Evolutionary conservation across 1,140 invertebrate species (phyloP), one percentile per base, ranked within the genome.

Genomic region (Orius laevigatus): DNA sequence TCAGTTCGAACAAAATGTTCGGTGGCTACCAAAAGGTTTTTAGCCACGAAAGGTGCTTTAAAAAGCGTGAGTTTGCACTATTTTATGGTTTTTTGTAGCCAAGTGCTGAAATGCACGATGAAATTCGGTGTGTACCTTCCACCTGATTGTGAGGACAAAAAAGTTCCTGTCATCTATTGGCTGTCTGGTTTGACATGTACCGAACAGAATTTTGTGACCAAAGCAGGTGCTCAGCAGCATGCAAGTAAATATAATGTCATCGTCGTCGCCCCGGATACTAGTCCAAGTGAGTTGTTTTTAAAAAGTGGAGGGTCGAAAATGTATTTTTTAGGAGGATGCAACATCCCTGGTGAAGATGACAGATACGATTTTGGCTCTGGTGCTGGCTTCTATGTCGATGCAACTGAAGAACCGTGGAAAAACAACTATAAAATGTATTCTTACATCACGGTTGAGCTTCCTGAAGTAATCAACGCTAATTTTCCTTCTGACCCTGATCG

Each of bases 351-450:
- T 2, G 87, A 97, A 66, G 78, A 85, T 58, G 89, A 91, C 41
- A 70, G 71, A 16, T 96, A 81, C 73, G 92, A 97, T 67, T 93
- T 98, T 70, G 95, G 95, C 19, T 80, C 78, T 19, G 87, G 87
- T 15, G 94, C 95, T 55, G 90, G 93, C 2, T 98, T 96, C 64
- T 98, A 98, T 66, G 68, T 98, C 0, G 84, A 98, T 71, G 91
- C 94, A 3, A 82, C 80, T 1, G 67, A 81, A 57, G 80, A 85
- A 20, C 89, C 90, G 47, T 99, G 93, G 92, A 81, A 81, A 34
- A 81, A 77, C 44, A 80, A 98, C 67, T 98, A 96, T 57, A 76
- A 81, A 59, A 98, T 98, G 95, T 97, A 81, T 58, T 89, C 84
- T 39, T 98, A 98, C 60, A 68, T 98, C n/a, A 91, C 87, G 6